Percentiles rank a stretch among this genome's conserved stretches.
Conservation (phyloP, 1,140 invertebrate genomes). For the Hetaerina americana region DNA sequence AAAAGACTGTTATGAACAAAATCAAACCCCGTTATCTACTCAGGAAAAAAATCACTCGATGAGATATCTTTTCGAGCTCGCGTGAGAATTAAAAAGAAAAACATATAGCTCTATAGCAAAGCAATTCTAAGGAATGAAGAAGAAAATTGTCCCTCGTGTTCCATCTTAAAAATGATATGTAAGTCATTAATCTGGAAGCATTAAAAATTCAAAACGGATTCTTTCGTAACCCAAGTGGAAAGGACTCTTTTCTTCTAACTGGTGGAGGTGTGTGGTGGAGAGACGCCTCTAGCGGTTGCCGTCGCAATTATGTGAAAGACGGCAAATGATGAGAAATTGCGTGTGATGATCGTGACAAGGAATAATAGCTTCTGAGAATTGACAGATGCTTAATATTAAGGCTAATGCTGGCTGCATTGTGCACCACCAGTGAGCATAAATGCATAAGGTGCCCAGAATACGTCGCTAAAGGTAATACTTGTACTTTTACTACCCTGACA, state of each 20-base stretch:
- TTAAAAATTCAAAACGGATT: too few species aligned
- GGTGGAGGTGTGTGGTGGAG: too few species aligned
- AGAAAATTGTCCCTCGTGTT: background rate
- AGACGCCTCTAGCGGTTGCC: background rate
- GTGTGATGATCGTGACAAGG: background rate
- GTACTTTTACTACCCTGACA: too few species aligned
- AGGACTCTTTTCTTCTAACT: too few species aligned
- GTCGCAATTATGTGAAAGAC: background rate
- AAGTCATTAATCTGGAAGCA: background rate
- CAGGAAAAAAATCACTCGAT: background rate
- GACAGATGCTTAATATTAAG: background rate
- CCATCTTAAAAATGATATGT: background rate
- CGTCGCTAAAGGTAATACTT: too few species aligned
- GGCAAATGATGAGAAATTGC: background rate
- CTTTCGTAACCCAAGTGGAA: too few species aligned
- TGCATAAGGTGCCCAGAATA: too few species aligned
- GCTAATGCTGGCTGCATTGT: background rate
- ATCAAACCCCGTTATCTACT: background rate
- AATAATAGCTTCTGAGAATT: background rate
- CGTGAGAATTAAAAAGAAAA: background rate
- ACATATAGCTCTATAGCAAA: background rate
- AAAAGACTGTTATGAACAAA: background rate
- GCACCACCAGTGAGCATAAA: too few species aligned
- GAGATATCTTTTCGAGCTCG: too few species aligned
- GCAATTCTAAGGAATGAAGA: background rate